Evolutionary conservation across 2,797 vertebrate genomes (phyloP), one percentile per base, ranked within the genome.

Genomic region (Syncerus caffer): DNA sequence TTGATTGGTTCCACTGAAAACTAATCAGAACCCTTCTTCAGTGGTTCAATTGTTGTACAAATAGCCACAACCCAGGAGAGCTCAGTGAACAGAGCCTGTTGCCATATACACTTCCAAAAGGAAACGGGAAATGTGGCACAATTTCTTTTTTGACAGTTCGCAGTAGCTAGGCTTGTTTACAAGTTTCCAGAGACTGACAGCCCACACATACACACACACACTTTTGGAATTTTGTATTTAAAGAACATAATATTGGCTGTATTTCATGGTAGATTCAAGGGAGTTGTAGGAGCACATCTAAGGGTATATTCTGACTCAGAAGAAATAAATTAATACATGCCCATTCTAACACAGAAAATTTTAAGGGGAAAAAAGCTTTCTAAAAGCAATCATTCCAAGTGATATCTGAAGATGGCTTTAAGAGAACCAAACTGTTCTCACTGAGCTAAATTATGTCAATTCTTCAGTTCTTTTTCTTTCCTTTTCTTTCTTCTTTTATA

Each of bases 351-450:
- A 98, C 45, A 27, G 38, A 79, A 97, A 98, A 95, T 86, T 0
- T 0, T 74, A 89, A 62, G 67, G 67, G 96, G 58, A 93, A 98
- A 98, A 98, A 98, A 96, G 34, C 5, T 1, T 79, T 92, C 97
- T 94, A 92, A 94, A 97, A 98, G 31, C 76, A 97, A 93, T 97
- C 90, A 95, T 23, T 86, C 85, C 95, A 97, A 97, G 55, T 95
- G 93, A 45, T 96, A 98, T 93, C 60, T 90, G 83, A 98, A 80
- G 16, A 60, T 71, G 58, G 57, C 89, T 98, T 98, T 87, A 94
- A 96, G 87, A 97, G 67, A 98, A 95, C 45, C 93, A 92, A 98
- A 95, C 62, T 92, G 51, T 97, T 98, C 98, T 97, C 92, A 83
- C n/a, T 4, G 31, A 97, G 90, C 95, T 98, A 94, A 97, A 84